phyloP scores from a whole-genome alignment of 1,140 invertebrate species.

The Caenorhabditis latens region DNA sequence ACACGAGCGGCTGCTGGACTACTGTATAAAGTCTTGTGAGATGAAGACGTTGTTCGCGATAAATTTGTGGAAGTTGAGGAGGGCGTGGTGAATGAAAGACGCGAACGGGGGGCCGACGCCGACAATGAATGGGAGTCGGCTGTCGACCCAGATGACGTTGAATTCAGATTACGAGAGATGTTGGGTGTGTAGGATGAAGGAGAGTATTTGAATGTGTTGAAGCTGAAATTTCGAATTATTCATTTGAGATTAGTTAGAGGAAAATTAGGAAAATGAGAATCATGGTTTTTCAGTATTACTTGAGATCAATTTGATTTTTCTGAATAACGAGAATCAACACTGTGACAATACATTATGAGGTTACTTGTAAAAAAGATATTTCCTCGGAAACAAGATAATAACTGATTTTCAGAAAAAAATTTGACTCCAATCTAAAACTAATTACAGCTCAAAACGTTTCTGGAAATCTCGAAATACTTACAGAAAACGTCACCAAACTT shows the following conservation, averaged over 20 bases:
- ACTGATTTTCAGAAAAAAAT: too few relatives aligned
- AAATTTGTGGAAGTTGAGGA: slow-evolving; percentile 35
- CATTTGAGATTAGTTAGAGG: not conserved
- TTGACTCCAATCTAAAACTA: too few relatives aligned
- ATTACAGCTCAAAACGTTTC: too few relatives aligned
- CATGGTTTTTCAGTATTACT: too few relatives aligned
- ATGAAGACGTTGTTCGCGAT: slow-evolving; percentile 18
- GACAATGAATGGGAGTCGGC: slow-evolving; percentile 1
- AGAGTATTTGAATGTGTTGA: slow-evolving; percentile 52
- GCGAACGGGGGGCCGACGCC: slow-evolving; percentile 41
- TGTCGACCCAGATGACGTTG: slow-evolving; percentile 33
- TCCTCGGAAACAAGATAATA: too few relatives aligned
- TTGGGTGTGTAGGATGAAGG: slow-evolving; percentile 41
- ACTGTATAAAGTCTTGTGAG: slow-evolving; percentile 46
- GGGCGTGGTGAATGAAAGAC: slow-evolving; percentile 27
- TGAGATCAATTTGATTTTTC: too few relatives aligned
- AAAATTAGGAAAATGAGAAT: not conserved
- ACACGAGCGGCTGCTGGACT: slow-evolving; percentile 32
- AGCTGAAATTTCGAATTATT: slow-evolving; percentile 1
- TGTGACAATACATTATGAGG: too few relatives aligned
- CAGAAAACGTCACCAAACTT: too few relatives aligned
- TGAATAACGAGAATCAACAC: too few relatives aligned
- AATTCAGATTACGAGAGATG: slow-evolving; percentile 51
- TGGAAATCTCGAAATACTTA: too few relatives aligned
- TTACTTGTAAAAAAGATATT: too few relatives aligned